Base-by-base conservation (phyloP, 1,140 invertebrate species). In the Papilio helenus region DNA sequence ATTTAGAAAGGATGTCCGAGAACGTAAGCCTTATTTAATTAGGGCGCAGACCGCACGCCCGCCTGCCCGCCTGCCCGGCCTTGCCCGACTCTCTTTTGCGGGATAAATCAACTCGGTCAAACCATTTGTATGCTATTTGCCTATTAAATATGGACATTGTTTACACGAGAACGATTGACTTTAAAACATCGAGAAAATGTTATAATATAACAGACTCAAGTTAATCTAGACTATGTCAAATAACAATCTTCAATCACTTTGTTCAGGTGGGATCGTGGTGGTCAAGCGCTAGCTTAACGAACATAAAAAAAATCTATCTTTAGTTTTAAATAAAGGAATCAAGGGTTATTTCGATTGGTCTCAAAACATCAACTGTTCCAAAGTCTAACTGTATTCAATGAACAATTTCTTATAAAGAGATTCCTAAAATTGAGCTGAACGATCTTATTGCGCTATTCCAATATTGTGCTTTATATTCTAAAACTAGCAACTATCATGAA, bases 21-120 rank as follows among this genome's bases (percentile, higher is more conserved):
- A 26, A 46, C 72, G 72, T 74, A 74, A 74, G 72, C 72, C 71
- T 74, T 26, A 74, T 74, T 74, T 74, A 74, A 74, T 74, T 74
- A 74, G 72, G 72, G 72, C 42, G 72, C 44, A 46, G 44, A 74
- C 72, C 72, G 42, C 72, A 74, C 42, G 71, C 34, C 42, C 42
- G n/a, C 8, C 44, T 42, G 16, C 18, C 26, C 26, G 46, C 51
- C n/a, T 10, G 51, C 61, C 26, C 26, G 61, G 1, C 61, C 61
- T 29, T 68, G 61, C 51, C 51, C 51, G 26, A 29, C 61, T 68
- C 12, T 14, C 23, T 20, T n/a, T 68, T 68, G 26, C 34, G 61
- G 61, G 61, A 68, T 68, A 68, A 68, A 68, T 68, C 61, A 68
- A 68, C 61, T 68, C 26, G 61, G 61, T 68, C 61, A 68, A 68